Conservation (phyloP, 2,113 vertebrate species). For the Chionis minor region DNA sequence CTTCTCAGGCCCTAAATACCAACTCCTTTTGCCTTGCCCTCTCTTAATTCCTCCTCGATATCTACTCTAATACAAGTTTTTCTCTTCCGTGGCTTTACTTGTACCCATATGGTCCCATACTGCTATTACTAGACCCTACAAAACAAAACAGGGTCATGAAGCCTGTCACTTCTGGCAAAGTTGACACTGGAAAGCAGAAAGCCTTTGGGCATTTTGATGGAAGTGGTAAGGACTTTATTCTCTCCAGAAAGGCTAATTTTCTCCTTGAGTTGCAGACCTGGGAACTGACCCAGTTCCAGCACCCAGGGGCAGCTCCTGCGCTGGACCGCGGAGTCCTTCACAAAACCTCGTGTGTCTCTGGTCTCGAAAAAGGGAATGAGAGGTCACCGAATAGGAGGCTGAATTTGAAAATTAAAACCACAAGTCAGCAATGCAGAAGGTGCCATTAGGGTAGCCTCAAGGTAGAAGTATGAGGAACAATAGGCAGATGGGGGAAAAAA, state of each 20-base stretch:
- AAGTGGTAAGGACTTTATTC: background rate
- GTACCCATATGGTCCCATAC: background rate
- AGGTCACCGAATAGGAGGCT: background rate
- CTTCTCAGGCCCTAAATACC: background rate
- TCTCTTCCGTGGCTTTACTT: background rate
- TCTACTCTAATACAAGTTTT: background rate
- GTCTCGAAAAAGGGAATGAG: background rate
- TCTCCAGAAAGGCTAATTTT: background rate
- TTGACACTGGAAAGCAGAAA: background rate
- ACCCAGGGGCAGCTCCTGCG: background rate
- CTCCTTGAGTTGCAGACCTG: background rate
- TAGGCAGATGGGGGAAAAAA: background rate
- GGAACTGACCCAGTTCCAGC: background rate
- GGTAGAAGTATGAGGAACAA: background rate
- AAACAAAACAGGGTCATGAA: background rate
- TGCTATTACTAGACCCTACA: background rate
- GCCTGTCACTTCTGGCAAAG: background rate
- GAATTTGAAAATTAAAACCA: background rate
- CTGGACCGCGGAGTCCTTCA: background rate
- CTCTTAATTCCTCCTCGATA: background rate
- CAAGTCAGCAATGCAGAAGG: background rate
- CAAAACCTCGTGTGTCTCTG: background rate
- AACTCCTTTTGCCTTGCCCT: background rate
- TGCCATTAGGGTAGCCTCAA: background rate
- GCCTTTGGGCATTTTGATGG: background rate